Evolutionary conservation across 2,888 invertebrate genomes (phyloP), one percentile per base, ranked within the genome.

Genomic region (Zonitis immaculata): DNA sequence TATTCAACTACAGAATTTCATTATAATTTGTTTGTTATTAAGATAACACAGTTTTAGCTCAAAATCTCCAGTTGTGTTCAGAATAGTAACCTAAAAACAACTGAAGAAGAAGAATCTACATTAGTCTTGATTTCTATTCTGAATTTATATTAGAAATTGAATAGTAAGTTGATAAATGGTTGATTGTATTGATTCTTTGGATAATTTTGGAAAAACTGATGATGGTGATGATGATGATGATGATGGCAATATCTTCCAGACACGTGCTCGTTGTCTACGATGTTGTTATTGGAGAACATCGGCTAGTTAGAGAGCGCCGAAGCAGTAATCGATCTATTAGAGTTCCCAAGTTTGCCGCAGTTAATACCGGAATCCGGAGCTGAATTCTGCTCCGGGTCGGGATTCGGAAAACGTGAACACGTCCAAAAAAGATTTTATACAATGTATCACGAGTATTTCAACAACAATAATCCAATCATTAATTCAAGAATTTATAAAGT

Each of bases 291-390:
- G 52, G 63, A 64, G 43, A 30, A 5, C 52, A 25, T 42, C 16
- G 26, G 9, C 42, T n/a, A 22, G 30, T n/a, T n/a, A 42, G 12
- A 63, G 59, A 47, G 65, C 66, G 66, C 66, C 67, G 66, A 65
- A 63, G 63, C 63, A 60, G 54, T 61, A 62, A 66, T 67, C 67
- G 67, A 67, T 68, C 65, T 64, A 61, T 55, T 39, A 52, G 54
- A 52, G 49, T 53, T 54, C 53, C 51, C 62, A 64, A 62, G 61
- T 64, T 59, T 61, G 61, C 64, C 61, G 63, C 62, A 65, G 64
- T 66, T 59, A 55, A 57, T 61, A 56, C 56, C 60, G 64, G 66
- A 66, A 64, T 66, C 58, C 57, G 60, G 61, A 59, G 59, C 57
- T 58, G 62, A 57, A 58, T 54, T 54, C 57, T 51, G 46, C 80